phyloP scores from a whole-genome alignment of 2,797 vertebrate species.

The Potorous gilbertii region DNA sequence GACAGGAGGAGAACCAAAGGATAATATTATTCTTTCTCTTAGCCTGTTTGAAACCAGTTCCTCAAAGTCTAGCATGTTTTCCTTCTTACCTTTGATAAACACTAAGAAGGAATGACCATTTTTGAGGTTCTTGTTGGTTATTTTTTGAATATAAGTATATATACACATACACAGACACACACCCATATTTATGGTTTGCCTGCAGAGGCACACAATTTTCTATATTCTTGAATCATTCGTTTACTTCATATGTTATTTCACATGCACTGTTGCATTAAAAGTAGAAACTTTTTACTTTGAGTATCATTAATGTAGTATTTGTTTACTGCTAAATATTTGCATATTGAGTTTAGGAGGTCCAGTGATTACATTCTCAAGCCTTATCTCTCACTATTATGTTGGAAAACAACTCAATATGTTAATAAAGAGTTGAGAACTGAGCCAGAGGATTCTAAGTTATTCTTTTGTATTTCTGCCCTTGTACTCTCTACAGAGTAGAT shows the following conservation, averaged over 20 bases:
- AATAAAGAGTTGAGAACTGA: constrained; percentile 46
- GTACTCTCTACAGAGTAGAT: background rate
- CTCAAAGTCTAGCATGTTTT: background rate
- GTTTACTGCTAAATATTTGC: constrained; percentile 28
- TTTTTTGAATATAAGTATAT: constrained; percentile 20
- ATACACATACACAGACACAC: too few species aligned
- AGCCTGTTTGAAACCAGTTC: background rate
- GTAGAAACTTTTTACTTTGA: constrained; percentile 43
- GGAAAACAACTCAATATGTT: background rate
- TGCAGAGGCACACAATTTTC: background rate
- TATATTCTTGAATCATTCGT: constrained; percentile 9
- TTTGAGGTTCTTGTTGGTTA: background rate
- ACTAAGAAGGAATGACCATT: background rate
- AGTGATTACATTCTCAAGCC: background rate
- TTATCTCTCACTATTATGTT: constrained; percentile 18
- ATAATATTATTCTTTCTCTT: background rate
- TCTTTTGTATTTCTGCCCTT: background rate
- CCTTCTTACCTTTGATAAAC: background rate
- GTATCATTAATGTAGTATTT: background rate
- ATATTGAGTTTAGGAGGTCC: background rate
- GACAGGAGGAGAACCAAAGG: background rate
- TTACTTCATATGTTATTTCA: constrained; percentile 21
- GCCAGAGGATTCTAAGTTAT: constrained; percentile 6
- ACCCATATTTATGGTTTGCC: background rate
- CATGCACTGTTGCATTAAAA: constrained; percentile 37